phyloP scores from a whole-genome alignment of 2,797 vertebrate genomes.

The Peromyscus melanophrys region DNA sequence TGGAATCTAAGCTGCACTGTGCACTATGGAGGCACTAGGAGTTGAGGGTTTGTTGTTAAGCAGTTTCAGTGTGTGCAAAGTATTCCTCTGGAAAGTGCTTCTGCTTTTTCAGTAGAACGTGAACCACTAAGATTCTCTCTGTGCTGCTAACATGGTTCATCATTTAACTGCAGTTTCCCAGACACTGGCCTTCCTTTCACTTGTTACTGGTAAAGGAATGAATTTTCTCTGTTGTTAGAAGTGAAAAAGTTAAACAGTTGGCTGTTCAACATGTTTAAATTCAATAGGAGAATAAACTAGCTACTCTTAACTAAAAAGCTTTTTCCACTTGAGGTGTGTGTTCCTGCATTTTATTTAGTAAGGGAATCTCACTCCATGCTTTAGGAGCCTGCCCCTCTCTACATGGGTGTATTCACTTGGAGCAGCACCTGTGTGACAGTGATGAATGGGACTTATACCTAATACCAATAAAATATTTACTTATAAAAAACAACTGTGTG shows the following conservation, averaged over 20 bases:
- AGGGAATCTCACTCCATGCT: rapidly evolving
- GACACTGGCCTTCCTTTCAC: neutral
- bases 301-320: neutral
- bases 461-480: neutral
- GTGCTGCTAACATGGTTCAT: neutral
- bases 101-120: conserved; percentile 27
- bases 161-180: neutral
- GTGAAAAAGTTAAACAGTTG: conserved; percentile 13
- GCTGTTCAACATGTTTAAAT: neutral
- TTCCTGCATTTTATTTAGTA: conserved; percentile 7
- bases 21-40: too few species aligned
- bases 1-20: neutral
- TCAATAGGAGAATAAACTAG: neutral
- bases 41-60: neutral
- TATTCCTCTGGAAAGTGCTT: neutral
- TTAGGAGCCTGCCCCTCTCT: neutral
- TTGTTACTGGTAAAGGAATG: neutral
- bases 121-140: neutral
- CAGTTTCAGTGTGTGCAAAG: neutral
- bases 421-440: neutral
- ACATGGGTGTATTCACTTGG: neutral
- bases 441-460: neutral
- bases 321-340: conserved; percentile 5
- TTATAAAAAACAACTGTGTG: neutral
- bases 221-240: conserved; percentile 14